Base-by-base conservation (phyloP, 23 tunicate species). In the Ascidia mentula region DNA sequence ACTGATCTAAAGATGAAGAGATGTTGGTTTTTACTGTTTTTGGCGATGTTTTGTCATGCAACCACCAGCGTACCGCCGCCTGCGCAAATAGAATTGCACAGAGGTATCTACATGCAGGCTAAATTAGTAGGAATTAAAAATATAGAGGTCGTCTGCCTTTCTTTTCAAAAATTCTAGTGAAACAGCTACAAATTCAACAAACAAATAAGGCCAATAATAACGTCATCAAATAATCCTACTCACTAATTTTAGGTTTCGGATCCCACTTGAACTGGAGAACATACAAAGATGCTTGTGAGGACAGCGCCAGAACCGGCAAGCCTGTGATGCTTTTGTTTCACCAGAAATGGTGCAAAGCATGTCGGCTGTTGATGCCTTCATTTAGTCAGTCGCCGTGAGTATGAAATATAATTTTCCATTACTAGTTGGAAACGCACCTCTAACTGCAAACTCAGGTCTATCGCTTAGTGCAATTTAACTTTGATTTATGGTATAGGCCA, bases 261-360 rank as follows among this genome's bases (percentile, higher is more conserved):
- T 31, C 36, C 0, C 90, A 86, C 38, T 61, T 86, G 18, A 86
- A 86, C 74, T 86, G 90, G 90, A 78, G 74, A 15, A 79, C 65
- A 24, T 73, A 78, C 31, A 78, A 86, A 30, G 42, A 73, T 13
- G 90, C 83, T 30, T 61, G 72, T 28, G 74, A 81, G 5, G 80
- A 79, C 46, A 86, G 90, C 34, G 75, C 40, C 18, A 38, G 65
- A 72, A 72, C 80, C 9, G 37, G 90, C 7, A 79, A 79, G 60
- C 90, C 90, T 5, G 79, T 86, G 4, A 86, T 86, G 90, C 79
- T 86, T 3, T 5, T 86, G 2, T 32, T 86, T 79, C 90, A 86
- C 42, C 90, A 86, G 34, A 79, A 46, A 31, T 86, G 90, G 90
- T 86, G 90, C 80, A 79, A 86, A 38, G 90, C 90, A 31, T 86